phyloP scores from a whole-genome alignment of 2,888 invertebrate species.

The Nymphalis c-album region DNA sequence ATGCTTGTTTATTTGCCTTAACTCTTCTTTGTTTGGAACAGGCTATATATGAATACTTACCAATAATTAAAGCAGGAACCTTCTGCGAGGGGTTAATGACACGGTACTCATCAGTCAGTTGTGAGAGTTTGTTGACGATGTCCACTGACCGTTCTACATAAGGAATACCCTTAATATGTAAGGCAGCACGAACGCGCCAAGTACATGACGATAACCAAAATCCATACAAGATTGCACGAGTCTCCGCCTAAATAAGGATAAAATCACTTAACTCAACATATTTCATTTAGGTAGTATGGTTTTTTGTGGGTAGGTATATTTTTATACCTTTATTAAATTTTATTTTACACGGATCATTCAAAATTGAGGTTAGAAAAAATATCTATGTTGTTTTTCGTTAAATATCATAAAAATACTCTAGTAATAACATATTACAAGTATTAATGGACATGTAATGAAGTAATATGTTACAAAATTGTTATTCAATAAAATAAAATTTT shows the following conservation, averaged over 20 bases:
- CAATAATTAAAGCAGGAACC: slow-evolving; percentile 69
- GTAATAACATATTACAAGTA: too few species aligned
- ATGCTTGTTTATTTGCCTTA: too few species aligned
- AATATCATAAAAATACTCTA: too few species aligned
- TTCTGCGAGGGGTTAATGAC: slow-evolving; percentile 71
- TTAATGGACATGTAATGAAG: too few species aligned
- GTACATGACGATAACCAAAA: slow-evolving; percentile 82
- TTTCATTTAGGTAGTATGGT: too few species aligned
- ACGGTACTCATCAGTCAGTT: slow-evolving; percentile 59
- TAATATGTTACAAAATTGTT: not conserved
- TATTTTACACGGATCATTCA: not conserved
- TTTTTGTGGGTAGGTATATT: not conserved
- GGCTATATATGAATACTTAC: slow-evolving; percentile 45
- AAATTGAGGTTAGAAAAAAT: too few species aligned
- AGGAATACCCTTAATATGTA: slow-evolving; percentile 60
- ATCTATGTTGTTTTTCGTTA: too few species aligned
- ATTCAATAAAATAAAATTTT: not conserved
- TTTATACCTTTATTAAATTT: not conserved
- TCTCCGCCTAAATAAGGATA: slow-evolving; percentile 19
- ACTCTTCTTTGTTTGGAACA: too few species aligned
- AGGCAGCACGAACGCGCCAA: slow-evolving; percentile 79
- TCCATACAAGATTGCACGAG: slow-evolving; percentile 68
- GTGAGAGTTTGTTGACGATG: slow-evolving; percentile 56
- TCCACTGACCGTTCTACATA: slow-evolving; percentile 65
- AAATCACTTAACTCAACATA: not conserved